Percentiles rank a stretch among this genome's conserved stretches.
Evolutionary conservation across 2,888 invertebrate genomes (phyloP).

Genomic region (Orthosia cruda): DNA sequence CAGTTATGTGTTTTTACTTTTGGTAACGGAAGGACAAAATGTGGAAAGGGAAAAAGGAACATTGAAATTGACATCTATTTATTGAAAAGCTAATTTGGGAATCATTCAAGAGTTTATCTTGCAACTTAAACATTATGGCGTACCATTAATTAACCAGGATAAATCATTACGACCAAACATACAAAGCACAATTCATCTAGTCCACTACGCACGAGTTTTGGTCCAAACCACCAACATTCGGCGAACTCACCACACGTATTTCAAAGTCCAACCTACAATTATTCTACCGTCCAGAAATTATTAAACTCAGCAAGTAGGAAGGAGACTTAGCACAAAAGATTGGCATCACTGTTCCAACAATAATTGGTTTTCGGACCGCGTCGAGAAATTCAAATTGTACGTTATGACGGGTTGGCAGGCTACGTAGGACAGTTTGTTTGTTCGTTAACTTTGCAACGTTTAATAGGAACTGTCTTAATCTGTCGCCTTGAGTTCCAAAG

Average conservation of each 20-base stretch:
- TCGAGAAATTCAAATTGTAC: slow-evolving; percentile 70
- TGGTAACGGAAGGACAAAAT: neutral
- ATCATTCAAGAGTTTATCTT: neutral
- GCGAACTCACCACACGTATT: slow-evolving; percentile 66
- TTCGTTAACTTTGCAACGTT: slow-evolving; percentile 63
- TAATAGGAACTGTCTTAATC: slow-evolving; percentile 69
- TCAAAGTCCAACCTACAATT: slow-evolving; percentile 72
- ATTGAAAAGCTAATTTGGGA: neutral
- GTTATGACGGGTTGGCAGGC: slow-evolving; percentile 61
- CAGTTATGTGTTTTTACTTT: slow-evolving; percentile 17
- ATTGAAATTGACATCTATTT: neutral
- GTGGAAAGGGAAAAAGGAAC: neutral
- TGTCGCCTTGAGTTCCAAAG: slow-evolving; percentile 59
- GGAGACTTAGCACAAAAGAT: slow-evolving; percentile 69
- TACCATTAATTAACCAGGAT: neutral
- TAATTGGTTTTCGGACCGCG: slow-evolving; percentile 81
- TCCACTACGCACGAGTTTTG: slow-evolving; percentile 55
- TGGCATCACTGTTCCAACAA: slow-evolving; percentile 75
- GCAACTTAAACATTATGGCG: neutral
- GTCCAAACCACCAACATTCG: slow-evolving; percentile 59
- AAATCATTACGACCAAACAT: slow-evolving; percentile 20
- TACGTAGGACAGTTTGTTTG: slow-evolving; percentile 67
- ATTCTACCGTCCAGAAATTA: slow-evolving; percentile 71
- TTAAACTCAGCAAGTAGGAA: slow-evolving; percentile 71
- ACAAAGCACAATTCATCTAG: slow-evolving; percentile 23